These are phyloP conservation scores for Drosophila stalkeri DNA, from an alignment of 2,888 invertebrate species.

Conservation along the genomic window DNA sequence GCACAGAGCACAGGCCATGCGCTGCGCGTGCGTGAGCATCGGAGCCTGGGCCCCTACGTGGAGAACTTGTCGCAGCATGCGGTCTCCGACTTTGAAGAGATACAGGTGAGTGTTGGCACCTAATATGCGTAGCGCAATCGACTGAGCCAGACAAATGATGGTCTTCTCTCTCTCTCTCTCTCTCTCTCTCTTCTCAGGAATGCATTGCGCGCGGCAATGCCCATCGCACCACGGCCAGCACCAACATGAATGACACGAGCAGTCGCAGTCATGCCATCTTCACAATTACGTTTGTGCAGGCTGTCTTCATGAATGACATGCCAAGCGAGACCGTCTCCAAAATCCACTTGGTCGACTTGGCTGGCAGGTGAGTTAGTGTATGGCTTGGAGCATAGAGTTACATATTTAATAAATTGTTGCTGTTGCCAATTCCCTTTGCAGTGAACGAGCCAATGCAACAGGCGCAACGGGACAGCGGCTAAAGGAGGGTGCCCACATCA, in stretches of 20 bases:
- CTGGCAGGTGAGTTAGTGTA: conserved; percentile 90
- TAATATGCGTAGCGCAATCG: background rate
- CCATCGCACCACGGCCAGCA: conserved; percentile 94
- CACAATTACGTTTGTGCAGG: conserved; percentile 95
- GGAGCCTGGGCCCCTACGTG: conserved; percentile 92
- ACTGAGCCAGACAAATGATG: background rate
- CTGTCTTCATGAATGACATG: conserved; percentile 93
- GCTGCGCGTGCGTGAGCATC: conserved; percentile 92
- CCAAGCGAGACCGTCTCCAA: conserved; percentile 96
- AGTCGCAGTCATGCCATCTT: conserved; percentile 96
- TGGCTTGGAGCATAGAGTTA: conserved; percentile 81
- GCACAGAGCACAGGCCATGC: conserved; percentile 88
- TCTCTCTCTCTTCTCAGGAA: conserved; percentile 86
- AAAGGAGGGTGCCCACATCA: conserved; percentile 96
- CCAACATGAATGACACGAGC: conserved; percentile 96
- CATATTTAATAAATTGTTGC: conserved; percentile 8
- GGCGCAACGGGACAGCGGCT: conserved; percentile 96
- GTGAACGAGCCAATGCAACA: conserved; percentile 94
- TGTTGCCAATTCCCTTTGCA: conserved; percentile 77
- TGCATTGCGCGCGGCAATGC: conserved; percentile 92
- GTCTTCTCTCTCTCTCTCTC: background rate
- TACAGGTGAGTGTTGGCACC: conserved; percentile 88
- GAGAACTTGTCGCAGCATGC: conserved; percentile 94
- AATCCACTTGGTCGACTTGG: conserved; percentile 95
- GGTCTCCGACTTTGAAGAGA: conserved; percentile 94